These are phyloP conservation scores for Phrynocephalus vlangalii DNA, from an alignment of 2,797 vertebrate species.

Conservation along the genomic window DNA sequence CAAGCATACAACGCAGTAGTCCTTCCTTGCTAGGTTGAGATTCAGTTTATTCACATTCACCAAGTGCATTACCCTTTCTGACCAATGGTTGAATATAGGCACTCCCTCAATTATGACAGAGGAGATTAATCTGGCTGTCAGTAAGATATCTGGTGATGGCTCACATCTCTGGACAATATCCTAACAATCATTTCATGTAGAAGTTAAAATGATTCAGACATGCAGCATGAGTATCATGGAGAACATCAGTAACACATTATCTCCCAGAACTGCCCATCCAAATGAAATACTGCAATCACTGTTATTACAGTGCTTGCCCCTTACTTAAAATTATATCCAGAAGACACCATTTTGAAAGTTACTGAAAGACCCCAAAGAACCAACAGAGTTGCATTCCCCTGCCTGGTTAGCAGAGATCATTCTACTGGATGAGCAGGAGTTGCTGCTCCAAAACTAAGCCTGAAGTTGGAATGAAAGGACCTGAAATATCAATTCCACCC, in stretches of 20 bases:
- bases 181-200: background rate
- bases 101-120: background rate
- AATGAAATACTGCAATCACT: background rate
- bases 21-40: background rate
- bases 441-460: background rate
- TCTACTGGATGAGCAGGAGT: background rate
- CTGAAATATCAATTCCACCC: background rate
- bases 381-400: background rate
- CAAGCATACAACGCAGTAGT: background rate
- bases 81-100: background rate
- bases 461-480: background rate
- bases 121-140: background rate
- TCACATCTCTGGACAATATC: too few species aligned
- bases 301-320: background rate
- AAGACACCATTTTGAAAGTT: background rate
- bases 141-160: background rate
- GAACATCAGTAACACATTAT: background rate
- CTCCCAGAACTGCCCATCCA: too few species aligned
- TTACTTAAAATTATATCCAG: background rate
- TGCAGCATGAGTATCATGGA: background rate
- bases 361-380: background rate
- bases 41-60: background rate
- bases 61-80: background rate
- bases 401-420: background rate
- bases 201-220: background rate